These are phyloP conservation scores for Microchrysa polita DNA, from an alignment of 2,888 invertebrate genomes.

Conservation along the genomic window DNA sequence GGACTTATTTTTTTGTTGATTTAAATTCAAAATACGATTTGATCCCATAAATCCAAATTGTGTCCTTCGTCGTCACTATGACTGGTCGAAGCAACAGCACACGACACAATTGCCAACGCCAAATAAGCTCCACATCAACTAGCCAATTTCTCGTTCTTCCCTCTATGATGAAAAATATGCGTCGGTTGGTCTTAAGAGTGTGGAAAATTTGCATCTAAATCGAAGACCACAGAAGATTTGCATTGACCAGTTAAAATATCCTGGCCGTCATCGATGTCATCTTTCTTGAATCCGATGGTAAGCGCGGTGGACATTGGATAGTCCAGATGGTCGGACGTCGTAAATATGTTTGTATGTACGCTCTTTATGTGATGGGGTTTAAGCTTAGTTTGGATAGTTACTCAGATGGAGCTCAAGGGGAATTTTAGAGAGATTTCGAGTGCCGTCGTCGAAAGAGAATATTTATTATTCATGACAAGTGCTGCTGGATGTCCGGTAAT, in stretches of 20 bases:
- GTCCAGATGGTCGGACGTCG: background rate
- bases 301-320: background rate
- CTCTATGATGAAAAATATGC: conserved; percentile 21
- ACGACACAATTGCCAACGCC: background rate
- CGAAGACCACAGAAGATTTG: conserved; percentile 55
- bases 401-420: background rate
- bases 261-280: conserved; percentile 34
- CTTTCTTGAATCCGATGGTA: conserved; percentile 1
- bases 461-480: conserved; percentile 31
- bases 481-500: background rate
- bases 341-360: conserved; percentile 20
- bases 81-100: background rate
- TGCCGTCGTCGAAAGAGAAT: conserved; percentile 24
- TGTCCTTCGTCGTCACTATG: conserved; percentile 14
- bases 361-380: no score
- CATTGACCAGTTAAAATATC: conserved; percentile 46
- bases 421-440: conserved; percentile 37
- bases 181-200: conserved; percentile 16
- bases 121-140: conserved; percentile 13
- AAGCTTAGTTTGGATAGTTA: conserved; percentile 32
- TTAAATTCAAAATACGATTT: conserved; percentile 46
- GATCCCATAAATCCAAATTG: conserved; percentile 45
- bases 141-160: background rate
- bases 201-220: conserved; percentile 65
- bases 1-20: conserved; percentile 39